Percentiles rank a stretch among this genome's conserved stretches.
Conservation (phyloP, 2,888 invertebrate genomes). For the Chrysomela aeneicollis region DNA sequence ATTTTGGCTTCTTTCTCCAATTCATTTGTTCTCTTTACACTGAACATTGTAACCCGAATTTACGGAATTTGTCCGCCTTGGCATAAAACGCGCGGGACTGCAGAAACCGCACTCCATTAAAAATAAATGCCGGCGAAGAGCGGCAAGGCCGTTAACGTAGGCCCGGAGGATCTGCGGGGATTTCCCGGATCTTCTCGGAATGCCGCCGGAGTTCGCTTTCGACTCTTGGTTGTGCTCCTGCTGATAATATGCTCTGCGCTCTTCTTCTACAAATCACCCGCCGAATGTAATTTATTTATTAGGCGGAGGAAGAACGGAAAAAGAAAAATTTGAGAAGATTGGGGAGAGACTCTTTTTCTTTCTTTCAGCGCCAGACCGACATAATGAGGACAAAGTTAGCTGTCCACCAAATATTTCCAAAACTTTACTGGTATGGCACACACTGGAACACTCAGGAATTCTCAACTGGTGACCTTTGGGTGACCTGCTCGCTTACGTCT, state of each 20-base stretch:
- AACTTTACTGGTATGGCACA: too few species aligned
- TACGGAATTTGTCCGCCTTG: constrained; percentile 18
- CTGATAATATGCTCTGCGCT: constrained; percentile 29
- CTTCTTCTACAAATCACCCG: constrained; percentile 33
- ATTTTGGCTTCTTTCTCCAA: too few species aligned
- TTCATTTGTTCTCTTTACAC: too few species aligned
- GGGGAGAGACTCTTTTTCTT: neutral
- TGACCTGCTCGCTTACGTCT: too few species aligned
- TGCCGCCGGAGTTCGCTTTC: constrained; percentile 29
- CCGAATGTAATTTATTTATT: constrained; percentile 31
- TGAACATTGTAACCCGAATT: too few species aligned
- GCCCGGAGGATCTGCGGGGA: constrained; percentile 60
- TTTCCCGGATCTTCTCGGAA: constrained; percentile 59
- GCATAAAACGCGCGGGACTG: constrained; percentile 23
- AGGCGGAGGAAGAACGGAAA: constrained; percentile 14
- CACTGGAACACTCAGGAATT: too few species aligned
- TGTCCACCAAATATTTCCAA: too few species aligned
- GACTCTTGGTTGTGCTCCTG: constrained; percentile 29
- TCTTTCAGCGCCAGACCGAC: neutral
- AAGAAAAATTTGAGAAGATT: neutral
- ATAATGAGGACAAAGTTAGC: too few species aligned
- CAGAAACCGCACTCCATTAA: constrained; percentile 63
- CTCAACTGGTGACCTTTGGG: too few species aligned
- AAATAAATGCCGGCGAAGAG: constrained; percentile 63
- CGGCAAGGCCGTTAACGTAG: constrained; percentile 57